phyloP scores from a whole-genome alignment of 2,113 vertebrate species.

The Gallinago undulata region DNA sequence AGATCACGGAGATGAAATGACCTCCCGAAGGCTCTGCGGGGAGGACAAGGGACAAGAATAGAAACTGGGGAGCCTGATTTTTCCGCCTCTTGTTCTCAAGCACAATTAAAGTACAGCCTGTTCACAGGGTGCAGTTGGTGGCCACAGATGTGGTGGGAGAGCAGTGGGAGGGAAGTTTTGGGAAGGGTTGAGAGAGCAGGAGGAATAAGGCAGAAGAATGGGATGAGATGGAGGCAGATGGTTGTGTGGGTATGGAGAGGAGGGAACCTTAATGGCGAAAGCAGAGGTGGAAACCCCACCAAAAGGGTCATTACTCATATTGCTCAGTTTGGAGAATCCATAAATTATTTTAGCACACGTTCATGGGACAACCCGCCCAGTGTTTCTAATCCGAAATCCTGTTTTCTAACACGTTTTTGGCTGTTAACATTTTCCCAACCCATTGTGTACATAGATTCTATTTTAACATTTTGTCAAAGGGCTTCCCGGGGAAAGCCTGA shows the following conservation, averaged over 20 bases:
- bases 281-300: neutral
- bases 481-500: neutral
- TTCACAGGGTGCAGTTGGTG: neutral
- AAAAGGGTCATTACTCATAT: neutral
- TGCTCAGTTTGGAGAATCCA: neutral
- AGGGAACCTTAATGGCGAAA: neutral
- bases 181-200: neutral
- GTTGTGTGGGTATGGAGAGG: neutral
- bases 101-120: neutral
- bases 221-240: neutral
- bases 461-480: constrained; percentile 21
- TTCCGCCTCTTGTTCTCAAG: neutral
- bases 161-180: neutral
- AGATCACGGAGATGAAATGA: neutral
- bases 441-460: constrained; percentile 28
- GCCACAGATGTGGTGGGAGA: neutral
- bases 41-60: neutral
- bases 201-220: neutral
- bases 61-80: neutral
- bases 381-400: constrained; percentile 11
- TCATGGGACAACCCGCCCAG: neutral
- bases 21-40: neutral
- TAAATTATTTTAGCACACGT: neutral
- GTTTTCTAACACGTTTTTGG: neutral
- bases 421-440: neutral